Evolutionary conservation across 2,113 vertebrate genomes (phyloP).

Genomic region (Ammodytes marinus): DNA sequence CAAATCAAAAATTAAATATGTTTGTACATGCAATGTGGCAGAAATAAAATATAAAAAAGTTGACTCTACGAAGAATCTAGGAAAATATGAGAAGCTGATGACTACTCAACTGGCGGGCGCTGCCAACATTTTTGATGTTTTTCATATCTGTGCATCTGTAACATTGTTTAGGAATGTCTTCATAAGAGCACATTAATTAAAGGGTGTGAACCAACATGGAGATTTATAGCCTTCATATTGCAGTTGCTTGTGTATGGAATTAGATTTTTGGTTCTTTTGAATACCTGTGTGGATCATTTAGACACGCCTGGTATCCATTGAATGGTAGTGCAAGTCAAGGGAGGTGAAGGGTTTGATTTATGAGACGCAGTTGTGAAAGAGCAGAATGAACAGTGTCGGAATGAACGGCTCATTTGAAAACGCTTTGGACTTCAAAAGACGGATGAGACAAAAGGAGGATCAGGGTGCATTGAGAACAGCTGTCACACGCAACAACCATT

Average conservation of each 20-base stretch:
- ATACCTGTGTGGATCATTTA: too few species aligned
- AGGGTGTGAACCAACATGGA: slow-evolving; percentile 2
- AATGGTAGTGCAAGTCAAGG: not conserved
- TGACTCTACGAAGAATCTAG: too few species aligned
- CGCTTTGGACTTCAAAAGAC: too few species aligned
- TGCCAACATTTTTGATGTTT: not conserved
- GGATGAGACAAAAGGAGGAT: slow-evolving; percentile 20
- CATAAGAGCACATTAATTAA: not conserved
- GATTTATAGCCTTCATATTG: not conserved
- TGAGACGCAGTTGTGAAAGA: not conserved
- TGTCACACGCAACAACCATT: not conserved
- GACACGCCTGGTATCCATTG: not conserved
- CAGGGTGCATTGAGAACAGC: not conserved
- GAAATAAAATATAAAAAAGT: too few species aligned
- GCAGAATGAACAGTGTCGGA: not conserved
- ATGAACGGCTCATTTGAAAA: not conserved
- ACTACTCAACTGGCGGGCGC: too few species aligned
- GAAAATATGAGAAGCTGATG: too few species aligned
- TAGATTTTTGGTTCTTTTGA: too few species aligned
- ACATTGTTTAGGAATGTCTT: too few species aligned
- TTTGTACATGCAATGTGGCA: too few species aligned
- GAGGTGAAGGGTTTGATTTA: not conserved
- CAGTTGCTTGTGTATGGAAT: too few species aligned
- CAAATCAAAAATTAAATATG: too few species aligned
- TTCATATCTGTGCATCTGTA: not conserved